Base-by-base conservation (phyloP, 2,797 vertebrate species). In the Gallinago solitaria region DNA sequence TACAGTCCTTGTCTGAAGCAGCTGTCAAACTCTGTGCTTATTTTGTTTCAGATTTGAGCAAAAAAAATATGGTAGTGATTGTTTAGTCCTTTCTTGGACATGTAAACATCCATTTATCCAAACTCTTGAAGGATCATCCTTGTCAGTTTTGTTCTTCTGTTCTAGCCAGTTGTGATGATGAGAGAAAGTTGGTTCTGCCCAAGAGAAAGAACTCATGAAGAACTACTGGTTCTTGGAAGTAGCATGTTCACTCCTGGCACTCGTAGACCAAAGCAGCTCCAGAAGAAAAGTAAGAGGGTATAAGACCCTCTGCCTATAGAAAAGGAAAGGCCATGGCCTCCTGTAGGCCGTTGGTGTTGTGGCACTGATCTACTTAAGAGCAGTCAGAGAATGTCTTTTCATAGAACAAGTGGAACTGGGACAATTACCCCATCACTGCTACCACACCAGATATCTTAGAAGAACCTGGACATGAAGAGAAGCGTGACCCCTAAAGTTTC, bases 1-100 rank as follows among this genome's bases (percentile, higher is more conserved):
- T 1, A 6, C 0, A 2, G 30, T 47, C 65, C 50, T 84, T 0
- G 0, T 50, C 47, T 76, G 80, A 92, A 87, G 63, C 59, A 70
- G 59, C 12, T 69, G 47, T 13, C 69, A 60, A 8, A 56, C 51
- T 69, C 33, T 53, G 12, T 63, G 21, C 32, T 30, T 68, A 6
- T 53, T 89, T 87, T 57, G 32, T 56, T 65, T 89, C 79, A 76
- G 60, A 39, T 33, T 48, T 45, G 28, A 78, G 60, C 3, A 3
- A 41, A 33, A 85, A 79, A 61, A 39, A 13, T 19, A 8, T 16
- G 17, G 25, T 48, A 48, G 18, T 43, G 35, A 16, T 63, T 50
- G 32, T 77, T 87, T 77, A 20, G 74, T 74, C 71, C 60, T 64
- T 79, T 9, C 33, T 48, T 54, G 32, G 68, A 50, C n/a, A 28